phyloP scores from a whole-genome alignment of 2,113 vertebrate species.

The Oostethus manadensis region DNA sequence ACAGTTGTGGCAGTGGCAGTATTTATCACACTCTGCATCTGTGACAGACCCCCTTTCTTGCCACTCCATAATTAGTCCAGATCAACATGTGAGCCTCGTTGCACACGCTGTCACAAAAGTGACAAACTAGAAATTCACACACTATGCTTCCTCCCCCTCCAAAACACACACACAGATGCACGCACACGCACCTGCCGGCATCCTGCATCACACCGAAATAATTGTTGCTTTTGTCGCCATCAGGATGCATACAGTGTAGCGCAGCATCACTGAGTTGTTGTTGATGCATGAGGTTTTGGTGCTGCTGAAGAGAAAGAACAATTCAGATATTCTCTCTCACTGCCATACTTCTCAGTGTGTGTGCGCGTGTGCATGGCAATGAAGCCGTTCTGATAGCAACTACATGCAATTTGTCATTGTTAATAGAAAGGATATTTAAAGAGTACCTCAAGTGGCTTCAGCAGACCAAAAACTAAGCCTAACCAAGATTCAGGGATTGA shows the following conservation, averaged over 20 bases:
- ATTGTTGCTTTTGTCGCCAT: conserved; percentile 73
- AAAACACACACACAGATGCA: conserved; percentile 10
- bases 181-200: conserved; percentile 62
- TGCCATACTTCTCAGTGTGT: conserved; percentile 27
- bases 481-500: too few relatives aligned
- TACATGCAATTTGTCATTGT: conserved; percentile 26
- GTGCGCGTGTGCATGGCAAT: conserved; percentile 13
- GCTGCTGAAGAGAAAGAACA: conserved; percentile 38
- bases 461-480: too few relatives aligned
- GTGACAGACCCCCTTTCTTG: conserved; percentile 74
- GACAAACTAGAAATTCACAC: conserved; percentile 77
- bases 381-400: conserved; percentile 28
- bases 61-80: conserved; percentile 78
- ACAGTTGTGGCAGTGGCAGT: conserved; percentile 72
- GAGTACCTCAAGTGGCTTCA: not conserved
- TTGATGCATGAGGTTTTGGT: conserved; percentile 59
- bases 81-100: conserved; percentile 76
- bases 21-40: conserved; percentile 76
- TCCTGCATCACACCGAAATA: conserved; percentile 69
- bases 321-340: conserved; percentile 40
- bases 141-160: conserved; percentile 48
- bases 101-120: conserved; percentile 76
- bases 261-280: conserved; percentile 44
- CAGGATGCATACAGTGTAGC: conserved; percentile 54
- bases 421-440: conserved; percentile 31